Evolutionary conservation across 2,797 vertebrate genomes (phyloP), one percentile per base, ranked within the genome.

Genomic region (Mionectes olivaceus): DNA sequence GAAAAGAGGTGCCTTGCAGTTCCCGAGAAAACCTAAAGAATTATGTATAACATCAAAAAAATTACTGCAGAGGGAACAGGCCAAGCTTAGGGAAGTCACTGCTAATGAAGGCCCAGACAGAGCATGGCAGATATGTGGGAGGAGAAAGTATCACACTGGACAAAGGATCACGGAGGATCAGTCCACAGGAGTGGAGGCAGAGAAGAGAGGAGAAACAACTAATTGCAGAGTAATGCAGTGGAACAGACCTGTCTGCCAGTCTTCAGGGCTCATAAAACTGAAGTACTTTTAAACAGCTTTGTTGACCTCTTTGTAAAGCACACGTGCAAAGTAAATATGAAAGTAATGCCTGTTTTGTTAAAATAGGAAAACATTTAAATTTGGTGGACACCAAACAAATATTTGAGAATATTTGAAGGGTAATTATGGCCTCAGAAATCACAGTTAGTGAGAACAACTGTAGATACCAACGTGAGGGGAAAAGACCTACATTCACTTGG

Each of bases 381-480:
- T 78, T 88, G 35, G 35, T 79, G 68, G 37, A 8, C 6, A 19
- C n/a, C 17, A 63, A 30, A 43, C 11, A 77, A 89, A 16, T 44
- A 44, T 63, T 59, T 76, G 28, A 63, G 59, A 65, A 22, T 69
- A 63, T 78, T 37, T 73, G 52, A 41, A 25, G 64, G 75, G 37
- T 50, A 87, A 57, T 33, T 85, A 17, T 57, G 50, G 53, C 35
- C 63, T 83, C 56, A 61, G 70, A 65, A 87, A 82, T 73, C 41
- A 13, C 46, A 16, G 60, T 76, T 84, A 74, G 27, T 61, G n/a
- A 68, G 70, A 64, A 68, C 59, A 89, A 33, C 67, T 64, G 56
- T 73, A 90, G 92, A 90, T 95, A 95, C 90, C 83, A 96, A 87
- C 28, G 70, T 95, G 94, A 96, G 77, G 93, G 94, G 60, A 95